phyloP scores from a whole-genome alignment of 2,888 invertebrate genomes.

The Kryphioiulus occultus region DNA sequence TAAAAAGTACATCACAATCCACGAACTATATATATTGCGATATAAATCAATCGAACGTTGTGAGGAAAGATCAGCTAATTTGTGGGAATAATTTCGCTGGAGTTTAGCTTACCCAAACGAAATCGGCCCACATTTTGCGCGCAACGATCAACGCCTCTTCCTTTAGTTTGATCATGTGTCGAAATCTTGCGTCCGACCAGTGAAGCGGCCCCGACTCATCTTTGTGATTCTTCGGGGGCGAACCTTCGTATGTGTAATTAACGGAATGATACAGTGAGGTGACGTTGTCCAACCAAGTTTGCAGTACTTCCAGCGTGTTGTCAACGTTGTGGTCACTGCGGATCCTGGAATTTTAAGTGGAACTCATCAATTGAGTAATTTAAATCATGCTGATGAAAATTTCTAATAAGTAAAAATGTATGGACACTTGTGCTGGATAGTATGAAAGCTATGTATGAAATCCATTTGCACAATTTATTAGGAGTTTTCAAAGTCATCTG shows the following conservation, averaged over 20 bases:
- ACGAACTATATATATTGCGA: slow-evolving; percentile 70
- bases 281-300: slow-evolving; percentile 74
- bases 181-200: slow-evolving; percentile 80
- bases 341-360: slow-evolving; percentile 73
- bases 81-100: slow-evolving; percentile 48
- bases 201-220: slow-evolving; percentile 70
- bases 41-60: neutral
- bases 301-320: slow-evolving; percentile 74
- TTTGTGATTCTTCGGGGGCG: slow-evolving; percentile 62
- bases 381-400: too few species aligned
- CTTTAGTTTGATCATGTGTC: slow-evolving; percentile 79
- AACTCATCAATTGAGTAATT: neutral
- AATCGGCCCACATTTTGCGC: slow-evolving; percentile 85
- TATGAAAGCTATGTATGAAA: too few species aligned
- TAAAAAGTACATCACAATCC: slow-evolving; percentile 84
- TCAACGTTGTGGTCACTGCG: slow-evolving; percentile 87
- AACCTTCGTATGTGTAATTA: slow-evolving; percentile 68
- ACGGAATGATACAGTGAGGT: slow-evolving; percentile 75
- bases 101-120: slow-evolving; percentile 74
- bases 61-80: slow-evolving; percentile 9
- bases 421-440: too few species aligned
- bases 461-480: too few species aligned
- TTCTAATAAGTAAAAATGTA: too few species aligned
- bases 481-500: too few species aligned
- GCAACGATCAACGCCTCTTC: slow-evolving; percentile 78